These are phyloP conservation scores for Alcedo quadribrachys DNA, from an alignment of 2,797 vertebrate species.

Conservation along the genomic window DNA sequence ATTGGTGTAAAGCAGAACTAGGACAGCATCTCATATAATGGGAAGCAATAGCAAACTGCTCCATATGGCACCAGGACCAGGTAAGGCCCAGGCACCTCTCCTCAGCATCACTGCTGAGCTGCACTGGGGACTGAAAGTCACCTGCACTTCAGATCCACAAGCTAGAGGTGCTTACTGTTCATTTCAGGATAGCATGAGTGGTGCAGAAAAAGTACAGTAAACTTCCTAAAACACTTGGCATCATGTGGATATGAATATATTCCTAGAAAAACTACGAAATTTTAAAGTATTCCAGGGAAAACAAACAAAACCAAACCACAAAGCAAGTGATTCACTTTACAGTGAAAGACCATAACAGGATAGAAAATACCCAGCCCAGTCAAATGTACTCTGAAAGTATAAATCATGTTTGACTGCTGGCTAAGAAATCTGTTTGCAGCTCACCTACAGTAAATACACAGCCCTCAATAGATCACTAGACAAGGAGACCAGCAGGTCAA, in stretches of 20 bases:
- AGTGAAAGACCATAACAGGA: neutral
- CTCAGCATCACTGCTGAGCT: neutral
- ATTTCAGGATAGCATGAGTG: neutral
- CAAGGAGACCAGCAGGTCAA: neutral
- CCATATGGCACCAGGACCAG: fast-evolving
- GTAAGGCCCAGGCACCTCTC: neutral
- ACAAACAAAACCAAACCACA: neutral
- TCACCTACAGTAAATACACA: neutral
- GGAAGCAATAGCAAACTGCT: neutral
- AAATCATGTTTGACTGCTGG: neutral
- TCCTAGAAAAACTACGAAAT: neutral
- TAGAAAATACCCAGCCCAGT: neutral
- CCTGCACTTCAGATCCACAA: neutral
- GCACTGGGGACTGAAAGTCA: neutral
- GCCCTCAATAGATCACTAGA: neutral
- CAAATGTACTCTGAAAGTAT: neutral
- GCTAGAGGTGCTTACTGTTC: neutral
- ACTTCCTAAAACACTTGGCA: neutral
- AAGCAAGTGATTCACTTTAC: neutral
- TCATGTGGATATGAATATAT: neutral
- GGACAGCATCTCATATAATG: neutral
- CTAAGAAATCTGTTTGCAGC: neutral
- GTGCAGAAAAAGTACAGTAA: neutral
- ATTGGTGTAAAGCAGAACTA: neutral
- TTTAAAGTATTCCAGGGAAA: neutral